Evolutionary conservation across 2,113 vertebrate species (phyloP), one percentile per base, ranked within the genome.

Genomic region (Erythrocercus mccallii): DNA sequence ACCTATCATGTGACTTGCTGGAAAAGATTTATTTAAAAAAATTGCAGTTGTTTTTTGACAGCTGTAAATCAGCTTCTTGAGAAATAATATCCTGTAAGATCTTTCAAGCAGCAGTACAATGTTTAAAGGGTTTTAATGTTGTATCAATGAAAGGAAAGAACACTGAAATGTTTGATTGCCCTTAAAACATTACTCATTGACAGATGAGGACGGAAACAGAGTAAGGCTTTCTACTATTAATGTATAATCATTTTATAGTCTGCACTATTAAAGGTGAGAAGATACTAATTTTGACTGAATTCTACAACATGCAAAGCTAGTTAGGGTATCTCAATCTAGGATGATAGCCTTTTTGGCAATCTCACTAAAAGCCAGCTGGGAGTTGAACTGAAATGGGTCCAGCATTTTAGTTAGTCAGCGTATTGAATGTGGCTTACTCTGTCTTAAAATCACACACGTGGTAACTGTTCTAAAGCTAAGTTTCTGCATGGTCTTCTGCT

Each of bases 1-100:
- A 95, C 21, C 20, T 48, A 68, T 60, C 88, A 86, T 9, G 11
- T 96, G 95, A 96, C 90, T 93, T 97, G 40, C 92, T 86, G 82
- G 61, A 88, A 94, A 90, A 78, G 16, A 65, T 37, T n/a, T 24
- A 20, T 61, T 77, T 0, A 60, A 60, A n/a, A 58, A 51, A 38
- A 53, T 22, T 77, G 62, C 50, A 54, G 58, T 87, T 84, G 61
- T 71, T 54, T 65, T 91, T 64, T 44, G n/a, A 68, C 64, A 68
- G 61, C 57, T 73, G 23, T 61, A 85, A 85, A 56, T 58, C 40
- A 88, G 51, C 56, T 85, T 74, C 56, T 57, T 78, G 61, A 79
- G 51, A 84, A 89, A 45, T 64, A 66, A 60, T 56, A 73, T 61
- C 25, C 31, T 44, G 5, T 12, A 48, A 66, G 47, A 66, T 81